Evolutionary conservation across 1,140 invertebrate genomes (phyloP).

Genomic region (Galendromus occidentalis): DNA sequence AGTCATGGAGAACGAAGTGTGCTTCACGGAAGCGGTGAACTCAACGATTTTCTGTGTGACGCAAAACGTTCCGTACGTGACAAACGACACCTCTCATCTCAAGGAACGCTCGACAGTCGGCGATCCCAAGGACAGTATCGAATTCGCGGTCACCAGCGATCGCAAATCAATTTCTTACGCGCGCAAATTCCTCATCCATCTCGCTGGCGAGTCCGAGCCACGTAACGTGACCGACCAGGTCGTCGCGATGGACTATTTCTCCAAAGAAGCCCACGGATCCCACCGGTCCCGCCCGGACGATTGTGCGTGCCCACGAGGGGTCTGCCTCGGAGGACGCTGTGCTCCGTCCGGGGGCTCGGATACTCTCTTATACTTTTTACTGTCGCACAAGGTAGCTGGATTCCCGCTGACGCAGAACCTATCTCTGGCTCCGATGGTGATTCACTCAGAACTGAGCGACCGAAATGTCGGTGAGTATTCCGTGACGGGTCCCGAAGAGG

Average conservation of each 20-base stretch:
- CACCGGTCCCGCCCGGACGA: neutral
- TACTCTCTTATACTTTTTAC: conserved; percentile 1
- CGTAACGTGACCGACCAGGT: conserved; percentile 7
- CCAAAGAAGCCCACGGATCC: neutral
- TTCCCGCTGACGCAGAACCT: conserved; percentile 9
- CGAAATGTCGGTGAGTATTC: neutral
- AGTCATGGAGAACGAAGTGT: neutral
- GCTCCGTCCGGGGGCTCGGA: conserved; percentile 2
- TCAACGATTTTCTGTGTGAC: neutral
- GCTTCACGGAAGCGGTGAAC: neutral
- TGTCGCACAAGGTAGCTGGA: conserved; percentile 6
- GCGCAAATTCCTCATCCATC: neutral
- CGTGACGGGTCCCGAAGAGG: neutral
- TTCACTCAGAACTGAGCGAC: neutral
- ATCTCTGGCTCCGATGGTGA: neutral
- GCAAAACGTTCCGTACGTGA: neutral
- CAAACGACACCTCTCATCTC: neutral
- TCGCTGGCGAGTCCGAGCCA: neutral
- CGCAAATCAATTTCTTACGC: conserved; percentile 4
- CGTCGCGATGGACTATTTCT: conserved; percentile 6
- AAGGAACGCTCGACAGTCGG: neutral
- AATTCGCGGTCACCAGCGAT: neutral
- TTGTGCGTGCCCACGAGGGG: neutral
- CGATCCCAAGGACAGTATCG: neutral
- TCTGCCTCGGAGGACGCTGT: conserved; percentile 3